phyloP scores from a whole-genome alignment of 2,113 vertebrate species.

The Salvelinus alpinus region DNA sequence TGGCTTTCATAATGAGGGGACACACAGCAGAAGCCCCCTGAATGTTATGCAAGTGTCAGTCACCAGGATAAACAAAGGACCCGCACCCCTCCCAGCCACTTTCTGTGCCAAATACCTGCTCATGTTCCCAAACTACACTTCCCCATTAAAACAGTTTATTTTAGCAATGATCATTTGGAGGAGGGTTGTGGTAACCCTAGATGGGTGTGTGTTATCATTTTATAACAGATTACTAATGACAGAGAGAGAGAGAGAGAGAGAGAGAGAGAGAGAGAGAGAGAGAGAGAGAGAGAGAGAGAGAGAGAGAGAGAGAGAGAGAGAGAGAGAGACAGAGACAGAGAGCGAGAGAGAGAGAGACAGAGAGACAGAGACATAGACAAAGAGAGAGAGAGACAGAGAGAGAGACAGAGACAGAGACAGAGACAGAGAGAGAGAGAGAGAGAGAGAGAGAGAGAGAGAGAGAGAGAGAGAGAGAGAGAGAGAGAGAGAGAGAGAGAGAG shows the following conservation, averaged over 20 bases:
- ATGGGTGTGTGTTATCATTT: background rate
- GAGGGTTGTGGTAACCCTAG: background rate
- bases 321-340: background rate
- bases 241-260: background rate
- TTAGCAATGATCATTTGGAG: slow-evolving; percentile 3
- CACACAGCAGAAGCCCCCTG: background rate
- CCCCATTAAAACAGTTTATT: background rate
- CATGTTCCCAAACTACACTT: background rate
- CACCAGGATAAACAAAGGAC: background rate
- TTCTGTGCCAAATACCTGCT: background rate
- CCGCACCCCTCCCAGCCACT: background rate
- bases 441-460: too few relatives aligned
- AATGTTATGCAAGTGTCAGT: slow-evolving; percentile 1
- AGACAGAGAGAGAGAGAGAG: background rate
- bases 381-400: background rate
- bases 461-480: background rate
- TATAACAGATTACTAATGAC: background rate
- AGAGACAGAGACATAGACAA: background rate
- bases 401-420: background rate
- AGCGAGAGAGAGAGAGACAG: too few relatives aligned
- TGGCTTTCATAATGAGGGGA: background rate
- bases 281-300: too few relatives aligned
- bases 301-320: background rate
- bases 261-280: too few relatives aligned
- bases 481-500: background rate